Evolutionary conservation across 2,797 vertebrate genomes (phyloP).

Genomic region (Hoplostethus mediterraneus): DNA sequence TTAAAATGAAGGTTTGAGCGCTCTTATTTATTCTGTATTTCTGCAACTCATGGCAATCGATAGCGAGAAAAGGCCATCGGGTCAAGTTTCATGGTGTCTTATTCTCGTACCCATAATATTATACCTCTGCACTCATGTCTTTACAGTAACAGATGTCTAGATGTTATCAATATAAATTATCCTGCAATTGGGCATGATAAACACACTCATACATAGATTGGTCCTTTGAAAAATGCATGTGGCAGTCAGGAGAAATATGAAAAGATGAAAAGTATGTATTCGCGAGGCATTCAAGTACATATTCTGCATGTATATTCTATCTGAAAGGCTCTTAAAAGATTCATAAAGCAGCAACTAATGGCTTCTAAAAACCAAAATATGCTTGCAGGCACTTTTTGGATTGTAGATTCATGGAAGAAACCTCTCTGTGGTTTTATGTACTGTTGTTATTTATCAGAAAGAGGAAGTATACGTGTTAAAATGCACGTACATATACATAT

Average conservation of each 20-base stretch:
- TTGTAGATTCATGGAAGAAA: conserved; percentile 5
- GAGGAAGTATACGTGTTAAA: no score
- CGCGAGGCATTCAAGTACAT: conserved; percentile 19
- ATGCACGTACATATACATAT: no score
- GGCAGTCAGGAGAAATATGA: conserved; percentile 16
- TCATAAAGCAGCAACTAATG: conserved; percentile 21
- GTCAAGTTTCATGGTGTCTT: no score
- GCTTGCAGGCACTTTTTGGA: conserved; percentile 9
- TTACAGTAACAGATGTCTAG: no score
- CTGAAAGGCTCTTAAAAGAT: conserved; percentile 40
- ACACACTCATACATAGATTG: not conserved
- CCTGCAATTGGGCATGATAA: not conserved
- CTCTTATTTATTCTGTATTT: not conserved
- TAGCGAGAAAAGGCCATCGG: not conserved
- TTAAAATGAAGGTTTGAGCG: conserved; percentile 29
- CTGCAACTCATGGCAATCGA: no score
- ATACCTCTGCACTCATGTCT: no score
- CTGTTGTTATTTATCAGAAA: no score
- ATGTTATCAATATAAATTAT: no score
- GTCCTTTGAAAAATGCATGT: conserved; percentile 32
- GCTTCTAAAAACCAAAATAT: not conserved
- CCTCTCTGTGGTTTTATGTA: not conserved
- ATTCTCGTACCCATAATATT: no score
- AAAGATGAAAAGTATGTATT: conserved; percentile 34
- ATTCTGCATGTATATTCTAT: conserved; percentile 46